Conservation (phyloP, 30 jellyfish, hydroid and myxozoan genomes). For the Pelagia noctiluca region DNA sequence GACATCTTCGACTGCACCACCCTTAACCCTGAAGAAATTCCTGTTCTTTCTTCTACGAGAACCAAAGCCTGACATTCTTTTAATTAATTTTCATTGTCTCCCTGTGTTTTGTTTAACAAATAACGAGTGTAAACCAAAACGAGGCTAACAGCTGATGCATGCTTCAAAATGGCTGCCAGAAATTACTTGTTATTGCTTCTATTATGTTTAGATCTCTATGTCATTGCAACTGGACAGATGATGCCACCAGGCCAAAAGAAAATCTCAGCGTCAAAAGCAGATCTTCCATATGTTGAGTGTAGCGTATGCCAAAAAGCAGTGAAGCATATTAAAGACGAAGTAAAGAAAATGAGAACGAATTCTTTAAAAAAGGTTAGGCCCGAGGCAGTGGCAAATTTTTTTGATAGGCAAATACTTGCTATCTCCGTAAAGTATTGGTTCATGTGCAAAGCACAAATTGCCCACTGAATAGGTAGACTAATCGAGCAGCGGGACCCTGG, state of each 20-base stretch:
- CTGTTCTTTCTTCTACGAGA: too few species aligned
- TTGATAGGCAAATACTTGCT: background rate
- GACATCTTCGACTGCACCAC: background rate
- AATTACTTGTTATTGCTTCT: background rate
- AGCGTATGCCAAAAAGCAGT: conserved; percentile 86
- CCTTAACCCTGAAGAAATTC: conserved; percentile 4
- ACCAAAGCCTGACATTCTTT: too few species aligned
- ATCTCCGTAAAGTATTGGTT: background rate
- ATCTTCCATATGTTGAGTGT: conserved; percentile 79
- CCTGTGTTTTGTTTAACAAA: too few species aligned
- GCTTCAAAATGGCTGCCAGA: conserved; percentile 1
- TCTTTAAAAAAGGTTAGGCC: conserved; percentile 30
- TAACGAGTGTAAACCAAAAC: too few species aligned
- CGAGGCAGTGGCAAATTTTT: background rate
- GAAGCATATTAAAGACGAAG: conserved; percentile 43
- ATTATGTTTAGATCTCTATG: background rate
- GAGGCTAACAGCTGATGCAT: too few species aligned
- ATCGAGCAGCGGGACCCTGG: background rate
- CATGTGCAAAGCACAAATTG: background rate
- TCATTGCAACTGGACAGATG: background rate
- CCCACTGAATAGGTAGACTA: background rate
- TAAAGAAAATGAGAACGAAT: background rate
- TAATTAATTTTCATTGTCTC: too few species aligned
- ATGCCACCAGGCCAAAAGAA: conserved; percentile 9
- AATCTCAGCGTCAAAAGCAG: conserved; percentile 55